Evolutionary conservation across 2,888 invertebrate species (phyloP).

Genomic region (Dasysyrphus albostriatus): DNA sequence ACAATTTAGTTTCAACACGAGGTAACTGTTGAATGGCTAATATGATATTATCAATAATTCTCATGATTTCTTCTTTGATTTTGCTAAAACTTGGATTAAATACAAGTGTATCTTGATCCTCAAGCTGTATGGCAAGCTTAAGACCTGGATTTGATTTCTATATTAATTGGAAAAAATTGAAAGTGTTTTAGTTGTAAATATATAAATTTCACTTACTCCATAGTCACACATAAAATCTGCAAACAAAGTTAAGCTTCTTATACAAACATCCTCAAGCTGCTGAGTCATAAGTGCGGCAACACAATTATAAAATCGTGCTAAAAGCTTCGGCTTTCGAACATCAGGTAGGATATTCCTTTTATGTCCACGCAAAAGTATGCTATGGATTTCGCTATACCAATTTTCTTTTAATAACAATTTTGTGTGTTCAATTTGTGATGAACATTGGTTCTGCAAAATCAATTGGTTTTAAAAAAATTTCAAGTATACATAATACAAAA

Average conservation of each 20-base stretch:
- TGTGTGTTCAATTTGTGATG: conserved; percentile 88
- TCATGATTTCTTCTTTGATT: conserved; percentile 88
- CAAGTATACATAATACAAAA: not conserved
- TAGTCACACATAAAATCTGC: conserved; percentile 91
- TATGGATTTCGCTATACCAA: conserved; percentile 83
- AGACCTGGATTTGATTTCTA: conserved; percentile 90
- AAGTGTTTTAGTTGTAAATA: not conserved
- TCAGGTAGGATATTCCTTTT: conserved; percentile 89
- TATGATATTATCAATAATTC: conserved; percentile 90
- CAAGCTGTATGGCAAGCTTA: conserved; percentile 81
- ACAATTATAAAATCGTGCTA: conserved; percentile 93
- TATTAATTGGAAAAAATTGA: not conserved
- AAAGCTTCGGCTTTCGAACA: conserved; percentile 86
- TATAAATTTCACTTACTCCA: conserved; percentile 85
- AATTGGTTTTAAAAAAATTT: not conserved
- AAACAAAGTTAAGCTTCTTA: conserved; percentile 91
- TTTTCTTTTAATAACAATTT: conserved; percentile 87
- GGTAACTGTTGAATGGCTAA: conserved; percentile 89
- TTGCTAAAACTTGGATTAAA: conserved; percentile 91
- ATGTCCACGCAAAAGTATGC: conserved; percentile 85
- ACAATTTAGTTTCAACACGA: conserved; percentile 90
- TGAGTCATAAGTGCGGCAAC: conserved; percentile 94
- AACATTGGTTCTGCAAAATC: conserved; percentile 80
- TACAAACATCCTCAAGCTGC: conserved; percentile 92
- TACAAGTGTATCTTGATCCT: conserved; percentile 85